These are phyloP conservation scores for Pollachius pollachius DNA, from an alignment of 2,113 vertebrate species.

Conservation along the genomic window DNA sequence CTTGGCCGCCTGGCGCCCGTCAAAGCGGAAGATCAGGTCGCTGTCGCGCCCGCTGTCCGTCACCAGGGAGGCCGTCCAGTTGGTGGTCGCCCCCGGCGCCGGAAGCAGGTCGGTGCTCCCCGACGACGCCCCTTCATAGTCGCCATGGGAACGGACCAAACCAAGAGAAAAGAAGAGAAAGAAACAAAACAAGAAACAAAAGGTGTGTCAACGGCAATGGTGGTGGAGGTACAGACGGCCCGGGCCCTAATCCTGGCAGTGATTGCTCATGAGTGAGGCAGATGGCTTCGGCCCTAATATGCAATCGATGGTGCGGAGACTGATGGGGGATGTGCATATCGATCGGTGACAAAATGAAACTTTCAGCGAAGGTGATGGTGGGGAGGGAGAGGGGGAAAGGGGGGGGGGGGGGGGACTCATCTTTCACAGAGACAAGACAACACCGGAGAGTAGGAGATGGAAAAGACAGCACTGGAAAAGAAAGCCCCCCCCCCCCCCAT, in stretches of 20 bases:
- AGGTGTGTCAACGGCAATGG: constrained; percentile 54
- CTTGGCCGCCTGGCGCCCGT: constrained; percentile 92
- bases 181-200: constrained; percentile 35
- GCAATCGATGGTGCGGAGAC: constrained; percentile 55
- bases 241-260: constrained; percentile 56
- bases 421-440: constrained; percentile 17
- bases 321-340: constrained; percentile 53
- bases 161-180: constrained; percentile 13
- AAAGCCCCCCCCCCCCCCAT: not conserved
- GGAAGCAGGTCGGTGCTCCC: constrained; percentile 94
- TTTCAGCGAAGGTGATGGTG: constrained; percentile 37
- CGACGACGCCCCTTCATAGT: constrained; percentile 84
- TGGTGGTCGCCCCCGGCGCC: constrained; percentile 79
- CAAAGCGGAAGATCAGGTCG: constrained; percentile 90
- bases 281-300: constrained; percentile 54
- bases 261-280: constrained; percentile 55
- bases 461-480: not conserved
- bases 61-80: constrained; percentile 89
- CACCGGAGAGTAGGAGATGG: not conserved
- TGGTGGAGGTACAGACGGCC: constrained; percentile 21
- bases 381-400: not conserved
- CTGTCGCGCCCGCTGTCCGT: constrained; percentile 83
- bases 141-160: too few relatives aligned
- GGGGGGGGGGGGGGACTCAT: constrained; percentile 38
- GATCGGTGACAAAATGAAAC: constrained; percentile 58